Evolutionary conservation across 1,140 invertebrate species (phyloP).

Genomic region (Drosophila seguyi): DNA sequence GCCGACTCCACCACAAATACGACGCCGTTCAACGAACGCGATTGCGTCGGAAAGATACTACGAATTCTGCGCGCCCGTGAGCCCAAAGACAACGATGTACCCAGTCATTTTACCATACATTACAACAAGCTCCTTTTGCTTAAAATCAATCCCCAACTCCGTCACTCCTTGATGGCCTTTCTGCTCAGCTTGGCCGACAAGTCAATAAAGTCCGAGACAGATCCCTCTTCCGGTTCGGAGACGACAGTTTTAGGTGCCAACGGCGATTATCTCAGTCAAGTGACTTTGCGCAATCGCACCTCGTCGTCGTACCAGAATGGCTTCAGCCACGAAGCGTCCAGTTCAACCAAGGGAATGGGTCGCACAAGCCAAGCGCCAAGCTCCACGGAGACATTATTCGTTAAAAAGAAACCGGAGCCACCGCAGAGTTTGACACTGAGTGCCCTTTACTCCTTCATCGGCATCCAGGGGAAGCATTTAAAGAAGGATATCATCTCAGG

Average conservation of each 20-base stretch:
- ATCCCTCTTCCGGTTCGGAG: background rate
- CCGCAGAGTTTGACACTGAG: conserved; percentile 88
- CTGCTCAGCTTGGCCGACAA: conserved; percentile 4
- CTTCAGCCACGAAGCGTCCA: conserved; percentile 35
- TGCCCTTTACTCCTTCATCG: conserved; percentile 93
- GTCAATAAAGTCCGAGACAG: background rate
- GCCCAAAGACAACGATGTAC: background rate
- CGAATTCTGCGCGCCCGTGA: background rate
- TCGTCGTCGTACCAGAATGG: background rate
- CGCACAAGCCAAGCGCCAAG: conserved; percentile 6
- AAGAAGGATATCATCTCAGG: conserved; percentile 88
- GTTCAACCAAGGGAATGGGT: conserved; percentile 1
- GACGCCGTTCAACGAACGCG: background rate
- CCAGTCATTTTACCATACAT: background rate
- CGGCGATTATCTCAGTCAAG: background rate
- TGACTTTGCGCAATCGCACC: too few relatives aligned
- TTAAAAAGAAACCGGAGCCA: conserved; percentile 45
- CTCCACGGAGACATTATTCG: conserved; percentile 18
- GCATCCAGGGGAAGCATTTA: conserved; percentile 91
- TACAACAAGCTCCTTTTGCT: conserved; percentile 9
- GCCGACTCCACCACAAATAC: rapidly evolving
- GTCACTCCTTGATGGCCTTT: conserved; percentile 10
- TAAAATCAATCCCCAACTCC: background rate
- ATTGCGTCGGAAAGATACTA: conserved; percentile 13
- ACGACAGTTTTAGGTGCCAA: background rate